These are phyloP conservation scores for Cantharis flavilabris DNA, from an alignment of 2,888 invertebrate genomes.

Conservation along the genomic window DNA sequence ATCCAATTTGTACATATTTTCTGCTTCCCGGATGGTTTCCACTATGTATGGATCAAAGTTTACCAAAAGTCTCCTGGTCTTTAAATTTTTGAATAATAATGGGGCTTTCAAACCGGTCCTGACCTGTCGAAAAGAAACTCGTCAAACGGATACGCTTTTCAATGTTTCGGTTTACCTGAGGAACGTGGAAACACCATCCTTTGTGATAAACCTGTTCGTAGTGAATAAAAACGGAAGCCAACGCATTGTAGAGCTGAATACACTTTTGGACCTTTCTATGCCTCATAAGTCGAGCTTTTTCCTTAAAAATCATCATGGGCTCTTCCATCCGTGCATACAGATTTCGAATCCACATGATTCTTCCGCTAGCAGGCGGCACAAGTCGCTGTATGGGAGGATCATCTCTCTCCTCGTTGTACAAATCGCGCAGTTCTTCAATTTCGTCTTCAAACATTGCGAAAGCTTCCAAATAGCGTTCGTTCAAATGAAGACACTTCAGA, in stretches of 20 bases:
- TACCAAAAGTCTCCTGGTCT: constrained; percentile 67
- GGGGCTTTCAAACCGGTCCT: constrained; percentile 71
- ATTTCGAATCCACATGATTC: constrained; percentile 83
- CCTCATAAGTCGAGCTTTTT: constrained; percentile 57
- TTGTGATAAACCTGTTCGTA: constrained; percentile 83
- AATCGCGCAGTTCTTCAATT: constrained; percentile 71
- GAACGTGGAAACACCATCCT: constrained; percentile 78
- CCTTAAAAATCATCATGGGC: constrained; percentile 71
- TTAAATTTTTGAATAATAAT: constrained; percentile 69
- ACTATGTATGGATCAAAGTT: constrained; percentile 75
- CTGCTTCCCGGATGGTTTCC: constrained; percentile 78
- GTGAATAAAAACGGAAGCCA: constrained; percentile 78
- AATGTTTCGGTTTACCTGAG: constrained; percentile 60
- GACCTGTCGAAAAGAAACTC: constrained; percentile 55
- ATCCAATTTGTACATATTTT: constrained; percentile 78
- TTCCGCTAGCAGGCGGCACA: constrained; percentile 79
- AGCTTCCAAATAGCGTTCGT: constrained; percentile 75
- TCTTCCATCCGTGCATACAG: constrained; percentile 72
- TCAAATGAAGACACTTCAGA: constrained; percentile 72
- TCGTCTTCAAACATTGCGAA: constrained; percentile 69
- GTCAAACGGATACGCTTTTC: neutral
- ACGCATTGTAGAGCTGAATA: constrained; percentile 77
- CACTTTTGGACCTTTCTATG: constrained; percentile 74
- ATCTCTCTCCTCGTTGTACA: constrained; percentile 78
- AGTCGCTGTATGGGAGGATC: constrained; percentile 74